Percentiles rank a stretch among this genome's conserved stretches.
Evolutionary conservation across 64 coral and sea anemone genomes (phyloP).

Genomic region (Porites australiensis): DNA sequence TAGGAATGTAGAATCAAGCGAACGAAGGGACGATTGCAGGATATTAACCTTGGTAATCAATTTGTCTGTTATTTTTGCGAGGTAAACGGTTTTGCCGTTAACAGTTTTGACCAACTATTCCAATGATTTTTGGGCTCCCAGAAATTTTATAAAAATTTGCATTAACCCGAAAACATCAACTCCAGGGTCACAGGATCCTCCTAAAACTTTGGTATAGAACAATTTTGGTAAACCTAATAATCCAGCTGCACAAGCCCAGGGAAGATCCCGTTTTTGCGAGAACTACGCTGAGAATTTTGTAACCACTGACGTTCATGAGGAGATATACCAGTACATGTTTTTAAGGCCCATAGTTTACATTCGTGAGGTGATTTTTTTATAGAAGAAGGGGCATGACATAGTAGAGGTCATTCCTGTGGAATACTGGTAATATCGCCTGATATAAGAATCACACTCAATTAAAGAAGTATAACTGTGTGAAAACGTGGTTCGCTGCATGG

Average conservation of each 20-base stretch:
- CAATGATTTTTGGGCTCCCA: neutral
- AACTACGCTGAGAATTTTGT: neutral
- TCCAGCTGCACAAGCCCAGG: constrained; percentile 8
- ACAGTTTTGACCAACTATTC: neutral
- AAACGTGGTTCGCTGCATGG: neutral
- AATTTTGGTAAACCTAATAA: neutral
- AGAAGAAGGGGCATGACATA: neutral
- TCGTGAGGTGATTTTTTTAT: neutral
- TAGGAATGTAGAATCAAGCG: neutral
- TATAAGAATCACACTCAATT: constrained; percentile 22
- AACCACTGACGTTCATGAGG: neutral
- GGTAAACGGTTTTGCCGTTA: constrained; percentile 10
- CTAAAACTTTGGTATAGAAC: neutral
- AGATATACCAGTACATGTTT: neutral
- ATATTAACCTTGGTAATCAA: neutral
- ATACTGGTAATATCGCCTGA: constrained; percentile 12
- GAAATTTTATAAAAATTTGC: neutral
- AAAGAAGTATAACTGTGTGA: constrained; percentile 3
- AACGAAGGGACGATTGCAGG: neutral
- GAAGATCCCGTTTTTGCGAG: neutral
- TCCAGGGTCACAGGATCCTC: neutral
- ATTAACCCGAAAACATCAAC: neutral
- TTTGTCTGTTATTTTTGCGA: constrained; percentile 5
- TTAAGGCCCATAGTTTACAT: constrained; percentile 8
- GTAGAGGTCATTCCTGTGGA: neutral